Evolutionary conservation across 1,140 invertebrate species (phyloP), one percentile per base, ranked within the genome.

Genomic region (Pseudomyrmex cubaensis): DNA sequence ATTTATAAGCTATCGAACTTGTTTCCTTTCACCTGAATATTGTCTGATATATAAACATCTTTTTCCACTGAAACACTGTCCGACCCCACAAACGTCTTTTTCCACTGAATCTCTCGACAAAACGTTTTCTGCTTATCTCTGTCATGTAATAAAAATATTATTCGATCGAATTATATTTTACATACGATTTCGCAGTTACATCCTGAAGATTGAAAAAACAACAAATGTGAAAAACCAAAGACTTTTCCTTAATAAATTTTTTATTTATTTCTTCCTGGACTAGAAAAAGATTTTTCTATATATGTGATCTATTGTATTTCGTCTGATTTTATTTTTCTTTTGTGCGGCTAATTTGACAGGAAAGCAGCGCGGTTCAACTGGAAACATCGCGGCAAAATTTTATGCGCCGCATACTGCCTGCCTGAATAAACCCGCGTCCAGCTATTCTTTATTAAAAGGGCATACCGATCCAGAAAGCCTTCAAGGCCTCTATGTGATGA

Each of bases 401-500:
- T 56, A 50, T 70, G n/a, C 48, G 61, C 48, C 54, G 48, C 66
- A 72, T 25, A 59, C 13, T 12, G 35, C 35, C 7, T 35, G 44
- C 20, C n/a, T 61, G 66, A 70, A 12, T 46, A 61, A 72, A 50
- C 44, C 44, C 20, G 54, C 54, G 66, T 70, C 76, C 54, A 50
- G n/a, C 44, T 46, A 80, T 80, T 80, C 66, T 80, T 80, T 80
- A 70, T 80, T 80, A 80, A 80, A 35, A 80, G 46, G 15, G 44
- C 54, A 59, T 20, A 80, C 76, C 15, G 66, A 80, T 72, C 44
- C 22, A 35, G 25, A 22, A 48, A 75, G 46, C 54, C 57, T 63
- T 83, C 78, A 56, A 83, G 83, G 87, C 82, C 77, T 83, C 64
- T 62, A 1, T 35, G 50, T 77, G 87, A 90, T 90, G 88, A 88